phyloP scores from a whole-genome alignment of 2,888 invertebrate genomes.

The Trissolcus brochymenae region DNA sequence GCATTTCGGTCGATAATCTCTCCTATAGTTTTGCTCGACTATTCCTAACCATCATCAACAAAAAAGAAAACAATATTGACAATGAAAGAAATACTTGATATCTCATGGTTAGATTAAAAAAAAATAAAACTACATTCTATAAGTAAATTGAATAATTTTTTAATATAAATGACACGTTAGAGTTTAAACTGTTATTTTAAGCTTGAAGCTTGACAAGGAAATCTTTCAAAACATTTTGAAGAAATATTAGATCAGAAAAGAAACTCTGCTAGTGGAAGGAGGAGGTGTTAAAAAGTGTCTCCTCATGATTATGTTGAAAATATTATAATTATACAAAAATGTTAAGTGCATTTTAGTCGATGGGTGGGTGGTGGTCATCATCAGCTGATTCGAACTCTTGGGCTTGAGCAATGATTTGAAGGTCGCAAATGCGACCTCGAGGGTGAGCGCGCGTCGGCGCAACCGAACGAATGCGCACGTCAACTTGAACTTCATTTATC shows the following conservation, averaged over 20 bases:
- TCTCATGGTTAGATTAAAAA: too few relatives aligned
- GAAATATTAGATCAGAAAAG: too few relatives aligned
- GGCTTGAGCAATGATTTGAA: constrained; percentile 18
- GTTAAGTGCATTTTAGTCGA: constrained; percentile 22
- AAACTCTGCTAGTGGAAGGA: constrained; percentile 7
- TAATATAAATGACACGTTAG: not conserved
- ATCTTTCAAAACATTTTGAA: too few relatives aligned
- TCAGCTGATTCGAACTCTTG: constrained; percentile 43
- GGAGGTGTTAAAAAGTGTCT: not conserved
- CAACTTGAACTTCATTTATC: constrained; percentile 48
- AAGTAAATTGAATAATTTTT: not conserved
- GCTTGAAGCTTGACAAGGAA: too few relatives aligned
- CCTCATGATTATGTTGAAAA: not conserved
- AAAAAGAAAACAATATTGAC: too few relatives aligned
- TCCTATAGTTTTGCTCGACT: constrained; percentile 13
- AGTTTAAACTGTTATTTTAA: too few relatives aligned
- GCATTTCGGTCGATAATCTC: constrained; percentile 45
- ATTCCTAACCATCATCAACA: constrained; percentile 7
- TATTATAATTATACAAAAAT: constrained; percentile 8
- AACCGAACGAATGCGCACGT: constrained; percentile 34
- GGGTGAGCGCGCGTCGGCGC: constrained; percentile 49
- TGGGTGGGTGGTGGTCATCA: constrained; percentile 42
- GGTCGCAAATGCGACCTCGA: constrained; percentile 44
- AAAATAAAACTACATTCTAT: not conserved
- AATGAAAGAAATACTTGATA: too few relatives aligned